A percentile compares a stretch with the other conserved stretches of the same genome.
Conservation (phyloP, 2,888 invertebrate species). For the Neoascia interrupta region DNA sequence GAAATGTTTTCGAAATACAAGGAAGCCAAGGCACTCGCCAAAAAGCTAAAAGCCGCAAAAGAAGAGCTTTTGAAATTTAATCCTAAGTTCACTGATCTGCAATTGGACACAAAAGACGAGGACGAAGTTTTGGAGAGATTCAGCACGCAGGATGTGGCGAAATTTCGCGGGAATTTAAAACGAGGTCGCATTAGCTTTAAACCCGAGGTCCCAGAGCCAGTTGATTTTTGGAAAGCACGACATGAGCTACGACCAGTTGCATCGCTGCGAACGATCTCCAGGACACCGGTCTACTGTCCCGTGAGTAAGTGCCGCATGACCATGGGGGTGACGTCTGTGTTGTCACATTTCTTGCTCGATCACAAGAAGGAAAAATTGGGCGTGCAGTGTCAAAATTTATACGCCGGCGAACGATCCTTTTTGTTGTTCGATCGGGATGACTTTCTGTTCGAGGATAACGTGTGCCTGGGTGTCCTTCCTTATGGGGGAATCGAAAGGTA, state of each 20-base stretch:
- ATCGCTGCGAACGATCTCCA: conserved; percentile 71
- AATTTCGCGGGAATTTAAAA: conserved; percentile 65
- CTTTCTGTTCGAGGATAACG: conserved; percentile 71
- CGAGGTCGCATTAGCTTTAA: conserved; percentile 23
- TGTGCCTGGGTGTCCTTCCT: conserved; percentile 73
- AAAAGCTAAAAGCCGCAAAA: conserved; percentile 57
- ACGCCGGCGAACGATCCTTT: conserved; percentile 69
- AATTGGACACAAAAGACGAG: conserved; percentile 26
- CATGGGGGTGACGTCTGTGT: conserved; percentile 72
- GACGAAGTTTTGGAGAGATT: conserved; percentile 68
- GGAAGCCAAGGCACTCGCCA: conserved; percentile 65
- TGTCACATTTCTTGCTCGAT: conserved; percentile 74
- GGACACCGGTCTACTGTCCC: conserved; percentile 73
- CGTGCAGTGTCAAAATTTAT: conserved; percentile 72
- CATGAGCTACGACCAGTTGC: conserved; percentile 32
- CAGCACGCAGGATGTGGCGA: conserved; percentile 69
- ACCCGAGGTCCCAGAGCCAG: conserved; percentile 24
- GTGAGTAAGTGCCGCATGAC: conserved; percentile 71
- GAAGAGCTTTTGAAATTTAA: conserved; percentile 71
- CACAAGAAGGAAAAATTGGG: conserved; percentile 72
- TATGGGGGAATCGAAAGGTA: conserved; percentile 72
- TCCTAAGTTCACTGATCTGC: conserved; percentile 71
- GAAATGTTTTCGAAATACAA: conserved; percentile 71
- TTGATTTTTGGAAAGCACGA: conserved; percentile 58
- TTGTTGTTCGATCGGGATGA: conserved; percentile 71